phyloP scores from a whole-genome alignment of 92 coral and sea anemone genomes.

The Metridium senile region DNA sequence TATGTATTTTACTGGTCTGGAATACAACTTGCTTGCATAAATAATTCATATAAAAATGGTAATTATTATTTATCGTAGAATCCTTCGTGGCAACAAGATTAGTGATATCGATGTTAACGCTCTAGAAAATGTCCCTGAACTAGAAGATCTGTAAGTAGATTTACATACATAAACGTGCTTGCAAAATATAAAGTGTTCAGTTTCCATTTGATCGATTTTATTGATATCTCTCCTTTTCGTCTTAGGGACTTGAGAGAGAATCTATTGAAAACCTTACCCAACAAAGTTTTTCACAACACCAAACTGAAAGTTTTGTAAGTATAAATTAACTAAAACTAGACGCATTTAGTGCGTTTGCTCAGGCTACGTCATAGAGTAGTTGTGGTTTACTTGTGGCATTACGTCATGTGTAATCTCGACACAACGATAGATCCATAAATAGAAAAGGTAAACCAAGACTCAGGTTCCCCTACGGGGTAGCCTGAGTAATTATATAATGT shows the following conservation, averaged over 20 bases:
- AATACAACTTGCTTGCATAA: no score
- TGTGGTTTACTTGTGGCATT: no score
- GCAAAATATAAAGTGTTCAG: not conserved
- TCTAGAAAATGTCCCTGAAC: not conserved
- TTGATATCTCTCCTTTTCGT: not conserved
- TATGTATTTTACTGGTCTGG: constrained; percentile 7
- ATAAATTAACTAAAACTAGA: no score
- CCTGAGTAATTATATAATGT: no score
- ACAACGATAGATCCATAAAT: no score
- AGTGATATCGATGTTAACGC: constrained; percentile 6
- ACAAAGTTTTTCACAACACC: constrained; percentile 51
- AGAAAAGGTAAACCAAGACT: no score
- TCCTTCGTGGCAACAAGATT: constrained; percentile 22
- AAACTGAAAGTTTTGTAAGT: constrained; percentile 53
- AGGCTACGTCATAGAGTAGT: no score
- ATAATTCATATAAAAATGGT: no score
- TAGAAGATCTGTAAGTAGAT: constrained; percentile 37
- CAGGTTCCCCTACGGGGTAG: no score
- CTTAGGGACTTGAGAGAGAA: constrained; percentile 57
- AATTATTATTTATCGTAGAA: constrained; percentile 11
- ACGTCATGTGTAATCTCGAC: no score
- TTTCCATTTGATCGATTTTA: not conserved
- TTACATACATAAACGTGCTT: not conserved
- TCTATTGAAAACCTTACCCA: constrained; percentile 36
- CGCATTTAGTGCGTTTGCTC: no score